Conservation (phyloP, 2,888 invertebrate species). For the Scaptomyza parva region DNA sequence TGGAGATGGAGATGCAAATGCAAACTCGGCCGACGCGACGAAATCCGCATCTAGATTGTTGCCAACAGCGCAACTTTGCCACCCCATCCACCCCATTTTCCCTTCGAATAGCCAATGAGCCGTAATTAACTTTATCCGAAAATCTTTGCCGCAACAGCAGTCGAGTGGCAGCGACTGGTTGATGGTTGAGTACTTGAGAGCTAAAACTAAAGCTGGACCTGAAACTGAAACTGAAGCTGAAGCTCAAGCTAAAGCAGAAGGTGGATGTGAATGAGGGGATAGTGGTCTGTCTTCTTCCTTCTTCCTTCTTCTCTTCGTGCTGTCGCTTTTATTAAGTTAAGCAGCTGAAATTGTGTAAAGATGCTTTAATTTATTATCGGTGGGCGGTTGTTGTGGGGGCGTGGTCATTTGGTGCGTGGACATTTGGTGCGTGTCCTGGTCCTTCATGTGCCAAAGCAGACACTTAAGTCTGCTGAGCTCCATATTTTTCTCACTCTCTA, state of each 20-base stretch:
- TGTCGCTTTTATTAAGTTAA: slow-evolving; percentile 77
- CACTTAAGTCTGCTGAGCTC: slow-evolving; percentile 47
- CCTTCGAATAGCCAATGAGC: slow-evolving; percentile 75
- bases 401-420: slow-evolving; percentile 30
- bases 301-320: slow-evolving; percentile 24
- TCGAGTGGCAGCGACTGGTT: slow-evolving; percentile 33
- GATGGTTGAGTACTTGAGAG: slow-evolving; percentile 34
- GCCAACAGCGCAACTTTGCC: slow-evolving; percentile 39
- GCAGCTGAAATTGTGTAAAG: slow-evolving; percentile 68
- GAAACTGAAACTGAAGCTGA: not conserved
- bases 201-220: slow-evolving; percentile 4
- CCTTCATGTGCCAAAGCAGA: slow-evolving; percentile 52
- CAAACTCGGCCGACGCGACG: slow-evolving; percentile 38
- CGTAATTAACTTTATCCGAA: slow-evolving; percentile 83
- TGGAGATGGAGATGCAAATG: slow-evolving; percentile 25
- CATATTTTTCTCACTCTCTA: slow-evolving; percentile 14
- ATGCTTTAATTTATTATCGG: slow-evolving; percentile 69
- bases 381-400: slow-evolving; percentile 24
- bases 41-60: slow-evolving; percentile 27
- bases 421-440: slow-evolving; percentile 58
- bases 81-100: not conserved
- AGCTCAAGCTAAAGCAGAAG: slow-evolving; percentile 3
- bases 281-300: slow-evolving; percentile 5
- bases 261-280: not conserved
- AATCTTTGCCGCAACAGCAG: slow-evolving; percentile 74